Evolutionary conservation across 2,113 vertebrate species (phyloP), one percentile per base, ranked within the genome.

Genomic region (mouse (Mus musculus)): DNA sequence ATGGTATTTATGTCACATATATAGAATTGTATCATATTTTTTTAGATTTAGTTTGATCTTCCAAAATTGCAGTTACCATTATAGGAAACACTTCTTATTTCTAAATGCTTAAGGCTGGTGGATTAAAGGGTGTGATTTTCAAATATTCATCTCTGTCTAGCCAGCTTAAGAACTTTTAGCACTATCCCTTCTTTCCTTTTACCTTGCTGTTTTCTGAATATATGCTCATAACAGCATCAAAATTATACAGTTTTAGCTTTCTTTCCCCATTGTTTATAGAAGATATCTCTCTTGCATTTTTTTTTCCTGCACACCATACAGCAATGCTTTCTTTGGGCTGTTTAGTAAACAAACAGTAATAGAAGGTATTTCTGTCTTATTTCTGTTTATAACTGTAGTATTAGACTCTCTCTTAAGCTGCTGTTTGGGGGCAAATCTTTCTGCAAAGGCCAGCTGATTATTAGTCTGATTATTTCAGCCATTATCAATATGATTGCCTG

Each of bases 331-430:
- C 54, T 36, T 59, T 81, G 10, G 28, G 14, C 22, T 71, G 2
- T 54, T 39, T 42, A 69, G 52, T 13, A 59, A 39, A 73, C 67
- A 36, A 9, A 59, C 77, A 80, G 1, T 33, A 22, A 88, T 28
- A 39, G 28, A 5, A 56, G 33, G 2, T 4, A 67, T 69, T 36
- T 61, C 36, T 67, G 42, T 22, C 14, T 95, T 78, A 69, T 78
- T 90, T 92, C 30, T 88, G 17, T 75, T 75, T 91, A 76, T 69
- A 81, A 87, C 85, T 33, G 52, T 84, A 89, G 71, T 65, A 49
- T 85, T 67, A 82, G 75, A 59, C 1, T 36, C 72, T 52, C 22
- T 69, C 28, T 93, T 80, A 88, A 88, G 20, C 49, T 94, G 10
- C 67, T 93, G 39, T 39, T 61, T 63, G 30, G 14, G 71, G 30